Conservation (phyloP, 2,797 vertebrate genomes). For the Gallirallus australis region DNA sequence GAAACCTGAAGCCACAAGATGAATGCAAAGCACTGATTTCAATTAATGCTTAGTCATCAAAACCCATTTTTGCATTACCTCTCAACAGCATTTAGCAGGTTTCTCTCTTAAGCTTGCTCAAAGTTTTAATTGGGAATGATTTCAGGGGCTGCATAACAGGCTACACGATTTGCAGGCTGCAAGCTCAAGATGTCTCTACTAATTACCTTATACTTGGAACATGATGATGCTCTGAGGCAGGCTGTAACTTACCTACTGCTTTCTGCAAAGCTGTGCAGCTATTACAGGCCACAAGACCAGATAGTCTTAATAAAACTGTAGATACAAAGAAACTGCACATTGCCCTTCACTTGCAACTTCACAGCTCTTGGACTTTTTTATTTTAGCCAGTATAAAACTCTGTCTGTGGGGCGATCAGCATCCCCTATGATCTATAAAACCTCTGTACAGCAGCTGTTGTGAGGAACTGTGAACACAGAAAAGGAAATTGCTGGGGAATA, state of each 20-base stretch:
- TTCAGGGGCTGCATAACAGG: not conserved
- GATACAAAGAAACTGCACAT: not conserved
- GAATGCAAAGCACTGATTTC: not conserved
- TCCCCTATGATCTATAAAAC: not conserved
- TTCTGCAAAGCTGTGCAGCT: not conserved
- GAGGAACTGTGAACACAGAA: not conserved
- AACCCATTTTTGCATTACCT: not conserved
- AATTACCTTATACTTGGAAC: not conserved
- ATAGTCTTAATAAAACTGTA: rapidly evolving
- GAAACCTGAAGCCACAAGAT: conserved; percentile 22
- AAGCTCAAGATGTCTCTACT: not conserved
- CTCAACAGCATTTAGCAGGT: not conserved
- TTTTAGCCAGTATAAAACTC: not conserved
- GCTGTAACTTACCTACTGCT: not conserved
- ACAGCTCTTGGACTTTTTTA: not conserved
- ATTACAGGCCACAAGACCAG: not conserved
- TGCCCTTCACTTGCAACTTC: not conserved
- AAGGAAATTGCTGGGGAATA: rapidly evolving
- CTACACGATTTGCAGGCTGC: not conserved
- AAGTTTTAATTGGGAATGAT: not conserved
- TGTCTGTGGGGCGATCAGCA: not conserved
- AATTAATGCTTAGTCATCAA: conserved; percentile 19
- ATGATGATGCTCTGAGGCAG: not conserved
- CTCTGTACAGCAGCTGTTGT: not conserved
- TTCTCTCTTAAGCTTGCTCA: not conserved